A percentile compares a stretch with the other conserved stretches of the same genome.
phyloP scores from a whole-genome alignment of 2,888 invertebrate genomes.

The Glaucopsyche alexis region DNA sequence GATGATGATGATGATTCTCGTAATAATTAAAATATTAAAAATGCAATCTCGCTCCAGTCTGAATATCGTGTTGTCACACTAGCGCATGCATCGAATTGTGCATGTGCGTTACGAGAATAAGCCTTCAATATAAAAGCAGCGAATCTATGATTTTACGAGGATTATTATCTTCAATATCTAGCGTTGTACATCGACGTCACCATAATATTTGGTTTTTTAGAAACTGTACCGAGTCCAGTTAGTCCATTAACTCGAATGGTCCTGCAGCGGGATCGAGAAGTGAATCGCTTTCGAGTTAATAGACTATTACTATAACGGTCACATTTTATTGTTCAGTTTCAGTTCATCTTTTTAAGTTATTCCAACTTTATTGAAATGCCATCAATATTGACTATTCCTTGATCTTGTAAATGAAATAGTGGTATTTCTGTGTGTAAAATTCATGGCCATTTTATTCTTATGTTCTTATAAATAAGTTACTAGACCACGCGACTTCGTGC shows the following conservation, averaged over 20 bases:
- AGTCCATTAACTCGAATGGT: conserved; percentile 53
- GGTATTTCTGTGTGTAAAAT: not conserved
- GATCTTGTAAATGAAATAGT: not conserved
- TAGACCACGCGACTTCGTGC: no score
- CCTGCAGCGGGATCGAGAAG: conserved; percentile 47
- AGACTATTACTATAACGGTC: conserved; percentile 1
- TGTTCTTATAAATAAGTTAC: not conserved
- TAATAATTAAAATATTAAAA: no score
- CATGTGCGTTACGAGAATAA: no score
- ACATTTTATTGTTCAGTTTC: conserved; percentile 4
- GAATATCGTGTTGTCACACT: no score
- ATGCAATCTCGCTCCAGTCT: no score
- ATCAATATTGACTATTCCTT: not conserved
- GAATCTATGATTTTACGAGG: no score
- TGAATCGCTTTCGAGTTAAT: conserved; percentile 32
- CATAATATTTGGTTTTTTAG: conserved; percentile 50
- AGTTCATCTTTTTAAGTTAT: not conserved
- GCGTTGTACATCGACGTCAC: conserved; percentile 32
- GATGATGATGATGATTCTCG: not conserved
- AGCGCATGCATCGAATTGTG: no score
- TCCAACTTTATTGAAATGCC: not conserved
- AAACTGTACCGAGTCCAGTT: conserved; percentile 51
- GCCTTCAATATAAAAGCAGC: not conserved
- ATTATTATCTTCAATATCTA: not conserved
- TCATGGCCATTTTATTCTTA: not conserved